These are phyloP conservation scores for Aphodius sticticus DNA, from an alignment of 2,888 invertebrate genomes.

Conservation along the genomic window DNA sequence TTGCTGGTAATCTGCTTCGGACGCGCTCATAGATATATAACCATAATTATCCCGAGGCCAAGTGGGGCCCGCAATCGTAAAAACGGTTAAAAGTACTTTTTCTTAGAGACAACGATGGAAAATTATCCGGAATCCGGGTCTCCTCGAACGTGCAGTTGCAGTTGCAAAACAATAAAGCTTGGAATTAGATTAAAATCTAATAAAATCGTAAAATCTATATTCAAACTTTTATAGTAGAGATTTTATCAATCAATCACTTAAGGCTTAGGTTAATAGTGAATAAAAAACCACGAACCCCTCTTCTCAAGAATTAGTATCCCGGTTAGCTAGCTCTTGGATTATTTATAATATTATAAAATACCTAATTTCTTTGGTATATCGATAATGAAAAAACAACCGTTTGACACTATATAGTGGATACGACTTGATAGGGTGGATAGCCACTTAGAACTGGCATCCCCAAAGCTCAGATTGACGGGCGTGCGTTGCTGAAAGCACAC, in stretches of 20 bases:
- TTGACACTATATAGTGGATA: slow-evolving; percentile 35
- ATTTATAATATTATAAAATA: too few species aligned
- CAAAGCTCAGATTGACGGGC: slow-evolving; percentile 51
- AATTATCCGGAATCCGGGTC: background rate
- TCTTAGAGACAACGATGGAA: background rate
- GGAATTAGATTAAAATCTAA: too few species aligned
- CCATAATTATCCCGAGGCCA: slow-evolving; percentile 66
- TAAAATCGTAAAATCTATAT: too few species aligned
- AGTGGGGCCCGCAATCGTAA: slow-evolving; percentile 56
- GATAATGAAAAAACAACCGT: background rate
- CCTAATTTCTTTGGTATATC: too few species aligned
- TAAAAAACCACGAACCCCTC: too few species aligned
- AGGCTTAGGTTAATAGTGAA: too few species aligned
- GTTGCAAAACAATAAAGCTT: background rate
- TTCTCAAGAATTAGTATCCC: too few species aligned
- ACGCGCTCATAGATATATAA: slow-evolving; percentile 64
- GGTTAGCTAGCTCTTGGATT: too few species aligned
- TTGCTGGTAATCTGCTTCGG: slow-evolving; percentile 36
- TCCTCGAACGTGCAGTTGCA: background rate
- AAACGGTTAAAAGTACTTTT: slow-evolving; percentile 27
- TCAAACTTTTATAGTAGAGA: too few species aligned
- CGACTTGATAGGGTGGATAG: slow-evolving; percentile 59
- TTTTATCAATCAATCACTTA: too few species aligned
- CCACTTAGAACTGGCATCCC: slow-evolving; percentile 51
- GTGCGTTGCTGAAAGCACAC: slow-evolving; percentile 51